Evolutionary conservation across 2,797 vertebrate genomes (phyloP).

Genomic region (Catharus ustulatus): DNA sequence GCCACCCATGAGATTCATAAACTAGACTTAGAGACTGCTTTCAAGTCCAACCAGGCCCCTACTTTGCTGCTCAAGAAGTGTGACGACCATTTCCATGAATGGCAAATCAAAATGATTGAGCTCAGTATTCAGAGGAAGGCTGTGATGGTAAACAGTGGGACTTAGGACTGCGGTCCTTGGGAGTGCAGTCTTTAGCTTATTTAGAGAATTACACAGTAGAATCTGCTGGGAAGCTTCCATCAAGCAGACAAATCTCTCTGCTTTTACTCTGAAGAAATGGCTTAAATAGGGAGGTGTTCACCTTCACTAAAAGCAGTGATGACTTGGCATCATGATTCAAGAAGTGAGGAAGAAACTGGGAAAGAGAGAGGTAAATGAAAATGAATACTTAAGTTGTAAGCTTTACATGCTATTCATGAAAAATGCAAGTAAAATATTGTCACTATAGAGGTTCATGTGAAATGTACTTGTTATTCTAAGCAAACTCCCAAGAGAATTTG

Average conservation of each 20-base stretch:
- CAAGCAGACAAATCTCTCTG: neutral
- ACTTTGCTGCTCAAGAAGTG: neutral
- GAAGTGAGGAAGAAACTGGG: neutral
- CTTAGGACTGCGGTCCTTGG: neutral
- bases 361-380: neutral
- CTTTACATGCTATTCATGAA: neutral
- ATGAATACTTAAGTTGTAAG: neutral
- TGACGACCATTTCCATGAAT: neutral
- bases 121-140: neutral
- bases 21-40: neutral
- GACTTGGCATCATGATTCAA: neutral
- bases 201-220: neutral
- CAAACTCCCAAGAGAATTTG: neutral
- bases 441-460: neutral
- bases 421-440: neutral
- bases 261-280: neutral
- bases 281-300: neutral
- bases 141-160: neutral
- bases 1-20: neutral
- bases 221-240: neutral
- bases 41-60: neutral
- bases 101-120: neutral
- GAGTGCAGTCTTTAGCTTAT: neutral
- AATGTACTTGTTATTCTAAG: neutral
- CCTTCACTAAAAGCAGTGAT: neutral